These are phyloP conservation scores for Poecile montanus DNA, from an alignment of 2,797 vertebrate species.

Conservation along the genomic window DNA sequence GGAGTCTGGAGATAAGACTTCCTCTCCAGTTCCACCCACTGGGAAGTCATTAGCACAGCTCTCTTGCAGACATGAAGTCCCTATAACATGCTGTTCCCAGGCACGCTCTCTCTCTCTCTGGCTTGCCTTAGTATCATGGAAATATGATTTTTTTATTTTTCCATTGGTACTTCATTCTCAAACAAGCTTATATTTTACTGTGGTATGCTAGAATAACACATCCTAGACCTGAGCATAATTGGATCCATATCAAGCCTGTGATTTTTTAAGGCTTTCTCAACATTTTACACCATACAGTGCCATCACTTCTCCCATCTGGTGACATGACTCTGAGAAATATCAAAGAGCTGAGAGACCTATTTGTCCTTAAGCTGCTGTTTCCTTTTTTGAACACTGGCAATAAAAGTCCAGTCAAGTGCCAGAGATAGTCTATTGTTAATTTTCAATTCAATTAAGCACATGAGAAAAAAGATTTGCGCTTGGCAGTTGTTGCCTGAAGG, in stretches of 20 bases:
- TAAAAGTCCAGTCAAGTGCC: constrained; percentile 8
- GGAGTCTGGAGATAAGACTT: constrained; percentile 59
- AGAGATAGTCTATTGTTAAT: constrained; percentile 20
- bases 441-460: constrained; percentile 24
- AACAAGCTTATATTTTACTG: background rate
- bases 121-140: background rate
- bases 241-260: background rate
- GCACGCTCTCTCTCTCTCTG: background rate
- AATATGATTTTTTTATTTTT: background rate
- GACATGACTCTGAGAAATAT: background rate
- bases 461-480: background rate
- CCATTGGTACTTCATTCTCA: background rate
- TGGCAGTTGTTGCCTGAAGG: background rate
- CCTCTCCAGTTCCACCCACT: constrained; percentile 53
- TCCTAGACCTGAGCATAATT: background rate
- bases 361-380: constrained; percentile 44
- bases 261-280: constrained; percentile 16
- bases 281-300: background rate
- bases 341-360: constrained; percentile 13
- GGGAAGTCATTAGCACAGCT: constrained; percentile 40
- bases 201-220: background rate
- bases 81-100: constrained; percentile 26
- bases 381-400: constrained; percentile 32
- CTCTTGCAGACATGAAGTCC: constrained; percentile 1
- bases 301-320: constrained; percentile 22